These are phyloP conservation scores for Pseudococcus longispinus DNA, from an alignment of 2,888 invertebrate genomes.

Conservation along the genomic window DNA sequence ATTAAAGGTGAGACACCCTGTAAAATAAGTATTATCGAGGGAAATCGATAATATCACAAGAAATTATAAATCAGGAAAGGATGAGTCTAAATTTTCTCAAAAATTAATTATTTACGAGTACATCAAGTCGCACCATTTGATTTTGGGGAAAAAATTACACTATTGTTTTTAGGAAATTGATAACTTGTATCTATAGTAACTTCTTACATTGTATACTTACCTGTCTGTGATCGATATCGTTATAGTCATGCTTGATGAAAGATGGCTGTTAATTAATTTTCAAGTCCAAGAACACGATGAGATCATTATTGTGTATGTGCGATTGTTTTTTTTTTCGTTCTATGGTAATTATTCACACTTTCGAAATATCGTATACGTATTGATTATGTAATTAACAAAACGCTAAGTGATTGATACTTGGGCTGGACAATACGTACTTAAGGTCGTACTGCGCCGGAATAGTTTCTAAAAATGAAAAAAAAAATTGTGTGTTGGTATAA, in stretches of 20 bases:
- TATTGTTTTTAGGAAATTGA: background rate
- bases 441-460: background rate
- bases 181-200: background rate
- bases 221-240: background rate
- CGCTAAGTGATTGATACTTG: background rate
- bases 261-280: background rate
- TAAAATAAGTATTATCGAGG: too few species aligned
- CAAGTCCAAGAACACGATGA: slow-evolving; percentile 5
- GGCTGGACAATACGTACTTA: background rate
- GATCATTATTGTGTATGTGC: background rate
- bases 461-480: background rate
- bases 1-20: too few species aligned
- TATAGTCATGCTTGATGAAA: background rate
- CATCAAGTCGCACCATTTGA: too few species aligned
- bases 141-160: background rate
- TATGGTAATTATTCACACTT: slow-evolving; percentile 19
- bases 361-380: slow-evolving; percentile 14
- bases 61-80: too few species aligned
- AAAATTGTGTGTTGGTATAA: background rate
- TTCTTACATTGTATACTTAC: background rate
- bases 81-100: too few species aligned
- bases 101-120: too few species aligned
- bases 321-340: background rate
- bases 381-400: background rate
- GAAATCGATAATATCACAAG: too few species aligned